Evolutionary conservation across 2,113 vertebrate genomes (phyloP), one percentile per base, ranked within the genome.

Genomic region (Catharus bicknelli): DNA sequence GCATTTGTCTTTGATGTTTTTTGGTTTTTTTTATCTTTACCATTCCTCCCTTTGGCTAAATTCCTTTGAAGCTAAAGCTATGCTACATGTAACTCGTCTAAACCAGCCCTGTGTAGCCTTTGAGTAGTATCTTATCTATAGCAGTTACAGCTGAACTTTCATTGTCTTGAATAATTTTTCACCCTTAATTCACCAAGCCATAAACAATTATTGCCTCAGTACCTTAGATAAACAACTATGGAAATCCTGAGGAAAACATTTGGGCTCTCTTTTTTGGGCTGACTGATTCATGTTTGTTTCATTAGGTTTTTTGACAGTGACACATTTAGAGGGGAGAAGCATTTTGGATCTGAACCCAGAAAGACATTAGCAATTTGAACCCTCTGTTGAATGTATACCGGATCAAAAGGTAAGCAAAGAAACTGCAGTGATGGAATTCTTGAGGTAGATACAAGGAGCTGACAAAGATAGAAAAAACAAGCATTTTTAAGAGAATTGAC

Each of bases 21-120:
- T 86, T 40, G 16, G 16, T 27, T 26, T 64, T 57, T 51, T 63
- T n/a, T 22, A 54, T 18, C 42, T 83, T 84, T 61, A 73, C 8
- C 25, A 20, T 87, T 93, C 29, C 72, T 36, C 38, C 67, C 78
- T 89, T 90, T 77, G 59, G 78, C 58, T 87, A 62, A 93, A 92
- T 58, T 82, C 51, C 59, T 85, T 40, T 87, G 84, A 89, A 87
- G 54, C 16, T 54, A 74, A 61, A 51, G 23, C 32, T 72, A 30
- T 36, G 48, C 43, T 74, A 70, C 54, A 62, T 48, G 5, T 29
- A 91, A 83, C 38, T 88, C 40, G 78, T 63, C 57, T 68, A 73
- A 80, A 91, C 68, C 38, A 74, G 72, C 11, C 22, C 42, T 51
- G 83, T 55, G 51, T 55, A 70, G 55, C 55, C 27, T 77, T 70